phyloP scores from a whole-genome alignment of 2,888 invertebrate genomes.

The Myathropa florea region DNA sequence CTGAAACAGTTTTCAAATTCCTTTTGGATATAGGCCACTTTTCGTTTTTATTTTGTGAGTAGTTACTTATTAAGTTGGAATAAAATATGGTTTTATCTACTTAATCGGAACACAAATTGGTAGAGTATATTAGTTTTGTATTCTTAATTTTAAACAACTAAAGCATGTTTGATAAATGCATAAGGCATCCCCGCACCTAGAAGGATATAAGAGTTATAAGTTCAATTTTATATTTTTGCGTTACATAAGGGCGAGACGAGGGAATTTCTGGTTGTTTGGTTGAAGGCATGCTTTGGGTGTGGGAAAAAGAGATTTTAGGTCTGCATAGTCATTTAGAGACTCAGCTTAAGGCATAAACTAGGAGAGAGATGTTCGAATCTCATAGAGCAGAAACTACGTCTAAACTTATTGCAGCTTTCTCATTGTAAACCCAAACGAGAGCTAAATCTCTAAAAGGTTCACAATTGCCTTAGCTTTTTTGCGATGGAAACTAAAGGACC shows the following conservation, averaged over 20 bases:
- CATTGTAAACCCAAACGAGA: too few relatives aligned
- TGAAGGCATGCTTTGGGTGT: background rate
- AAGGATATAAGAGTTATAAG: background rate
- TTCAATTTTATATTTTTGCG: background rate
- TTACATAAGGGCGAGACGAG: background rate
- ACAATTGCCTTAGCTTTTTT: too few relatives aligned
- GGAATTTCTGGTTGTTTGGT: background rate
- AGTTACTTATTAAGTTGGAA: background rate
- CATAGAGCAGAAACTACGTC: too few relatives aligned
- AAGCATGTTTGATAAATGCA: background rate
- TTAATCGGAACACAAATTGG: slow-evolving; percentile 2
- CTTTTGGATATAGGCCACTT: background rate
- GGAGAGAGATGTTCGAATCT: too few relatives aligned
- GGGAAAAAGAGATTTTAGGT: too few relatives aligned
- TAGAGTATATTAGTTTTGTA: background rate
- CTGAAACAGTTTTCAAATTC: background rate
- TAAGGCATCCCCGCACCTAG: background rate
- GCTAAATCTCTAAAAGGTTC: too few relatives aligned
- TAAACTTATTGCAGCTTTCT: too few relatives aligned
- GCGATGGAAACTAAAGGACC: too few relatives aligned
- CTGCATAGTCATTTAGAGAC: too few relatives aligned
- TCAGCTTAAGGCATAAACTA: too few relatives aligned
- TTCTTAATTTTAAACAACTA: background rate
- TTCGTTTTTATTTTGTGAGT: background rate
- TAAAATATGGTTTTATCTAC: background rate